phyloP scores from a whole-genome alignment of 2,113 vertebrate genomes.

The Siniperca knerii region DNA sequence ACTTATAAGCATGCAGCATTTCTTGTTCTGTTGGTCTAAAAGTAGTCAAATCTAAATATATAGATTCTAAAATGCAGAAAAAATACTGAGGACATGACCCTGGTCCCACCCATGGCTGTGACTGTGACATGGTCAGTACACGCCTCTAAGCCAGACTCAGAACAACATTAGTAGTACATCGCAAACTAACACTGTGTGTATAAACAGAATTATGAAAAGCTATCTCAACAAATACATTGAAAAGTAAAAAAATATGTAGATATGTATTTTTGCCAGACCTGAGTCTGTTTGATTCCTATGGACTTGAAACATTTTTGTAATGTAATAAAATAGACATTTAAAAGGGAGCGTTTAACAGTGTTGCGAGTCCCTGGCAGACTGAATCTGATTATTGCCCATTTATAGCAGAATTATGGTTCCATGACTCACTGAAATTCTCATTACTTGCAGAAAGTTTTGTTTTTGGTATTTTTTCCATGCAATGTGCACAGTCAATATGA shows the following conservation, averaged over 20 bases:
- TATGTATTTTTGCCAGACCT: background rate
- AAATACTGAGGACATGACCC: background rate
- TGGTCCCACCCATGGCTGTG: conserved; percentile 6
- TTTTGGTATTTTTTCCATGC: conserved; percentile 26
- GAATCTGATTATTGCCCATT: background rate
- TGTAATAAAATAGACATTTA: too few species aligned
- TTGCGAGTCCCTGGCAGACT: too few species aligned
- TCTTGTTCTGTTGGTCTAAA: background rate
- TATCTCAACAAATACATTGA: background rate
- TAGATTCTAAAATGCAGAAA: background rate
- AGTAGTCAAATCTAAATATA: background rate
- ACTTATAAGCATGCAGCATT: background rate
- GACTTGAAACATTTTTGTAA: background rate
- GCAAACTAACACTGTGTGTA: background rate
- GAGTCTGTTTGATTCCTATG: background rate
- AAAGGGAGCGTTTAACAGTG: background rate
- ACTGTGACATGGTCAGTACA: background rate
- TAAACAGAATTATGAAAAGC: background rate
- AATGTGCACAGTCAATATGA: conserved; percentile 13
- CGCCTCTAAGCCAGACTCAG: background rate
- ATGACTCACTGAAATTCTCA: background rate
- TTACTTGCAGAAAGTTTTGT: conserved; percentile 3
- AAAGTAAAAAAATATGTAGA: background rate
- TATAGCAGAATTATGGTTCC: background rate
- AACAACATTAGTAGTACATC: background rate